Percentiles rank a stretch among this genome's conserved stretches.
phyloP scores from a whole-genome alignment of 2,888 invertebrate species.

The Apodemia mormo region DNA sequence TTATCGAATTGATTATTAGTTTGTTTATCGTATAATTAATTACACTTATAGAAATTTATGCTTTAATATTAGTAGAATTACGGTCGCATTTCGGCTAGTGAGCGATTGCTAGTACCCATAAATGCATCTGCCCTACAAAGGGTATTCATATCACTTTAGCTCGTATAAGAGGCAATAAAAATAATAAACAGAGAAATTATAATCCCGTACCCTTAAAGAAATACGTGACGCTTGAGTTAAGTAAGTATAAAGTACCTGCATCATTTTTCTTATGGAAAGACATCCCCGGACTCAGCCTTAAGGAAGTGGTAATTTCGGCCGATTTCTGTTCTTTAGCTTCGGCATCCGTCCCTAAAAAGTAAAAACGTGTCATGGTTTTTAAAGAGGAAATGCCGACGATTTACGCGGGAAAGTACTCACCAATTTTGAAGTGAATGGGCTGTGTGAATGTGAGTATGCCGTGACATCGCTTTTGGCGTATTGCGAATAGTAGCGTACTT shows the following conservation, averaged over 20 bases:
- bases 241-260: slow-evolving; percentile 21
- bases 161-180: too few relatives aligned
- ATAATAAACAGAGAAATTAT: too few relatives aligned
- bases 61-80: too few relatives aligned
- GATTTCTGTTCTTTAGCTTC: slow-evolving; percentile 48
- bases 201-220: too few relatives aligned
- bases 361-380: slow-evolving; percentile 45
- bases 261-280: slow-evolving; percentile 20
- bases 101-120: too few relatives aligned
- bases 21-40: too few relatives aligned
- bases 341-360: slow-evolving; percentile 55
- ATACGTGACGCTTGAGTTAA: neutral
- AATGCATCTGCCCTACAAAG: too few relatives aligned
- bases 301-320: slow-evolving; percentile 46
- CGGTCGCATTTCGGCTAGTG: too few relatives aligned
- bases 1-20: too few relatives aligned
- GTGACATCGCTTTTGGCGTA: neutral
- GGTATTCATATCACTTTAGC: too few relatives aligned
- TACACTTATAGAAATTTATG: too few relatives aligned
- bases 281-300: slow-evolving; percentile 37
- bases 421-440: slow-evolving; percentile 32
- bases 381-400: slow-evolving; percentile 44
- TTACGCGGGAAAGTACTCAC: slow-evolving; percentile 49
- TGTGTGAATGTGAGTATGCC: neutral
- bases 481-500: too few relatives aligned